Evolutionary conservation across 1,140 invertebrate genomes (phyloP), one percentile per base, ranked within the genome.

Genomic region (Apocrypta bakeri): DNA sequence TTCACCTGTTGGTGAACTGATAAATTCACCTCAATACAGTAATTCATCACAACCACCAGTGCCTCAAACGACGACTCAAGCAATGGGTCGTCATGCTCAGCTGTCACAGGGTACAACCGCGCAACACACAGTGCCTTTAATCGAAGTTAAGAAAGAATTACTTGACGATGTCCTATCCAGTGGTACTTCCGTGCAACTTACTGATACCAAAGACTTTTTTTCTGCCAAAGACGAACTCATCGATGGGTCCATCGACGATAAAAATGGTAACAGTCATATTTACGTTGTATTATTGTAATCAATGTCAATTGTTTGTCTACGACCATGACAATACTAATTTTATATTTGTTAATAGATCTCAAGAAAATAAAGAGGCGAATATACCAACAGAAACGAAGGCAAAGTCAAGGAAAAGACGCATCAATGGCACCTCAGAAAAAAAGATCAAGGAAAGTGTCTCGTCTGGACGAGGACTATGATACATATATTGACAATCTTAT

Each of bases 401-500:
- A 94, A 88, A 95, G 94, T 87, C 94, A 93, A 84, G 93, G 94
- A 37, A 95, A 94, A 84, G 94, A 95, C 75, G 91, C 86, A 88
- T 88, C 86, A 86, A 85, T 92, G 40, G 90, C 91, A 56, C 92
- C 93, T 27, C 93, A 95, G 40, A 97, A 97, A 87, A 98, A 98
- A 89, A 93, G 96, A 33, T 93, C 95, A 14, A 93, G 96, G 33
- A 98, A 97, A 91, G 94, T 95, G 33, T 97, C 96, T 2, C 96
- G 97, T 87, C 92, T 96, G 21, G 96, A 98, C 86, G 97, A 98
- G 92, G 97, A 98, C 91, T 97, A 97, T 90, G 97, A 98, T 89
- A 95, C 95, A 9, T 98, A 96, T 88, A 96, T 98, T 85, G 98
- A 98, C 86, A 96, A 95, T 87, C 92, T 98, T 37, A 96, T 98